These are phyloP conservation scores for Sweltsa coloradensis DNA, from an alignment of 1,140 invertebrate species.

Conservation along the genomic window DNA sequence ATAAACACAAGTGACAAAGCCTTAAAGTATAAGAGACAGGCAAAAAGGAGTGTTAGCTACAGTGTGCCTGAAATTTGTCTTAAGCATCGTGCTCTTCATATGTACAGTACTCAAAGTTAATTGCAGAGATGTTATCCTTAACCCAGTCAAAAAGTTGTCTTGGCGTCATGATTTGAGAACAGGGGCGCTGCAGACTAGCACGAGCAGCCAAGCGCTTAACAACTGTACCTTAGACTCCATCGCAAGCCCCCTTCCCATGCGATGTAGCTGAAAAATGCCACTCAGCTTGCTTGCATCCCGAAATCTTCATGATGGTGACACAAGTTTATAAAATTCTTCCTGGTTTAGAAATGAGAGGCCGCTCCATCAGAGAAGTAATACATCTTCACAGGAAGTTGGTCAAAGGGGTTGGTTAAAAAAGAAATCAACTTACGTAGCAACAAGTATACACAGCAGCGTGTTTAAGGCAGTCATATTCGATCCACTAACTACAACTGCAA, in stretches of 20 bases:
- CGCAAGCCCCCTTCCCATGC: slow-evolving; percentile 20
- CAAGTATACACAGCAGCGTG: slow-evolving; percentile 15
- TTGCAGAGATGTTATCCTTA: neutral
- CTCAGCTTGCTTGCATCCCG: slow-evolving; percentile 16
- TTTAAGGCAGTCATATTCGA: slow-evolving; percentile 7
- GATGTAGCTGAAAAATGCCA: slow-evolving; percentile 23
- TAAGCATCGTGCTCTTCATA: no score
- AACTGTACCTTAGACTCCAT: no score
- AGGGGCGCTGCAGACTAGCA: slow-evolving; percentile 17
- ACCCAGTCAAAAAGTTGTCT: slow-evolving; percentile 11
- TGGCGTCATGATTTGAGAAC: slow-evolving; percentile 13
- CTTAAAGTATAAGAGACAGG: no score
- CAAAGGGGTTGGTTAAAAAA: slow-evolving; percentile 4
- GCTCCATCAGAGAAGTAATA: slow-evolving; percentile 23
- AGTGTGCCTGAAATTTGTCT: slow-evolving; percentile 1
- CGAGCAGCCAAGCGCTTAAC: slow-evolving; percentile 18
- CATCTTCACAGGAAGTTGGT: slow-evolving; percentile 11
- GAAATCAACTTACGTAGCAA: slow-evolving; percentile 10
- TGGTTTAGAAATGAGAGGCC: neutral
- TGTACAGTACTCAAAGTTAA: slow-evolving; percentile 2
- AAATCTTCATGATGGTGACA: no score
- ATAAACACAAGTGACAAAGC: no score
- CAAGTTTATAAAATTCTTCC: no score
- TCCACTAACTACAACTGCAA: no score
- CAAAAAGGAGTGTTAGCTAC: slow-evolving; percentile 2